Conservation (phyloP, 2,797 vertebrate genomes). For the Clarias laeviceps region DNA sequence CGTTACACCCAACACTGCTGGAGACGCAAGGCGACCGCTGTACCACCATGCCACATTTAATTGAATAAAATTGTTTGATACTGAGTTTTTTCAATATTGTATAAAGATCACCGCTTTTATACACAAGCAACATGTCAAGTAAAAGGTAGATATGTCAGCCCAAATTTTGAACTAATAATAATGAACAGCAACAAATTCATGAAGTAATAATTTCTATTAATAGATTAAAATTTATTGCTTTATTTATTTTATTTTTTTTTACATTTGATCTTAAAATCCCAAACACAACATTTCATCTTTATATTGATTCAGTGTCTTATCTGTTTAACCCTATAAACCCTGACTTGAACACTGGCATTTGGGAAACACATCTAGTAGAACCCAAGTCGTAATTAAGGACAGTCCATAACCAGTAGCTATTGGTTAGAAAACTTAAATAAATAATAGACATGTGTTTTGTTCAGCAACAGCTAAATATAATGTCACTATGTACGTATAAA, state of each 20-base stretch:
- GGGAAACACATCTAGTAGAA: not conserved
- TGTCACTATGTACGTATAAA: constrained; percentile 1
- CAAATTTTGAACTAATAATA: no score
- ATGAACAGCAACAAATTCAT: not conserved
- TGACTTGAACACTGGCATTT: not conserved
- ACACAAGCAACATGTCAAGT: not conserved
- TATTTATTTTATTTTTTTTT: not conserved
- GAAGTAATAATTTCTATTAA: not conserved
- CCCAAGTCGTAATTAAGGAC: not conserved
- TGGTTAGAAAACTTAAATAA: not conserved
- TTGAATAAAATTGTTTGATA: not conserved
- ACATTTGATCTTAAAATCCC: not conserved
- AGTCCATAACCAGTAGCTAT: not conserved
- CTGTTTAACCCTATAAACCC: not conserved
- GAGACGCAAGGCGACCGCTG: no score
- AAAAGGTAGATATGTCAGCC: not conserved
- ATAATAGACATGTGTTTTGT: constrained; percentile 5
- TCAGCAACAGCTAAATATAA: constrained; percentile 12
- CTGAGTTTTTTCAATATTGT: not conserved
- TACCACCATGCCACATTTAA: not conserved
- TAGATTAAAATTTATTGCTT: not conserved
- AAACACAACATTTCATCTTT: not conserved
- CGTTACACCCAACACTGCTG: no score
- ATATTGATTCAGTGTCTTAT: not conserved
- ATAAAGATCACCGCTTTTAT: not conserved